Base-by-base conservation (phyloP, 2,888 invertebrate genomes). In the Toxonevra muliebris region DNA sequence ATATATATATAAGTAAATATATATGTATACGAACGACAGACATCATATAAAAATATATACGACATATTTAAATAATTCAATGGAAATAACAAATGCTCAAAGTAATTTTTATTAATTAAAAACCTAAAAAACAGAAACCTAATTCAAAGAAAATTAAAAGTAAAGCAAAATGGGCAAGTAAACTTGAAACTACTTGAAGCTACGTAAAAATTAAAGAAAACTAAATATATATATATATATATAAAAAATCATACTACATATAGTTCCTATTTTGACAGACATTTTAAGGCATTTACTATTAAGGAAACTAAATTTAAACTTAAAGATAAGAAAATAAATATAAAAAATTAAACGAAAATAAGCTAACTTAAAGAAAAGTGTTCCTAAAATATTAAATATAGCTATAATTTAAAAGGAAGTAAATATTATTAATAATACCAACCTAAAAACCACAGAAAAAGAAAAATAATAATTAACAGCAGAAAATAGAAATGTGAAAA, bases 261-360 rank as follows among this genome's bases (percentile, higher is more conserved):
- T 75, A 79, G 79, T 79, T 79, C 79, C 79, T 80, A 79, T 77
- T 80, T 79, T 79, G 71, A 76, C 73, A 70, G 55, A 73, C 66
- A 75, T 76, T 73, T 48, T 48, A 48, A 15, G 48, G 15, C 48
- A 15, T 13, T 15, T 5, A 48, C 48, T n/a, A 15, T 15, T 48
- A 15, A 48, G 15, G 15, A 7, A 48, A 48, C 48, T 15, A 48
- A 13, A 48, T 48, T 75, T 71, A 71, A 73, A 67, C 61, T 20
- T 65, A 70, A 72, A 53, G 17, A 42, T 2, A 53, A 13, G 17
- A 52, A 41, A 61, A 5, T 41, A 40, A 61, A 12, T 9, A 70
- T 66, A 61, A 41, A 64, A 62, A 68, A 11, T 48, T 48, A 48
- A 55, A 42, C 15, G 53, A 76, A 69, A 70, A 74, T 60, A 69